Evolutionary conservation across 2,797 vertebrate species (phyloP), one percentile per base, ranked within the genome.

Genomic region (Pterois miles): DNA sequence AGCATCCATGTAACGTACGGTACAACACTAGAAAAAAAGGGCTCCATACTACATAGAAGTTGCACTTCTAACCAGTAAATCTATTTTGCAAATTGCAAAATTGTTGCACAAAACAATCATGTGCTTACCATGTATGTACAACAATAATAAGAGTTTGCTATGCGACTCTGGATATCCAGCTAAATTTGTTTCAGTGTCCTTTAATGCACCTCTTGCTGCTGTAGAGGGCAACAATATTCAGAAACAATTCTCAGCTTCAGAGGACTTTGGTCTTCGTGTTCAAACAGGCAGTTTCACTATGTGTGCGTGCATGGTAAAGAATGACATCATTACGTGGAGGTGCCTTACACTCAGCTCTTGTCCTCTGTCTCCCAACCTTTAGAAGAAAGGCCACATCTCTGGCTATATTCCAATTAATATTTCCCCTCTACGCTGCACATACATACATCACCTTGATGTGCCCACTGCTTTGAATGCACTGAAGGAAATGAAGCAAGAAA

Each of bases 391-490:
- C 69, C 86, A 86, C 67, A 75, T 87, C 77, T 81, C 64, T 31
- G 31, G 63, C 63, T 53, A 58, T 68, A 71, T 80, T 82, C 72
- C 78, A 88, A 87, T 86, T 87, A 87, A 86, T 90, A 87, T 78
- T 84, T 83, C 43, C 73, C 65, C 65, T 80, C 65, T 53, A 2
- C 60, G 43, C 76, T 60, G 33, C 57, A 66, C 60, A 40, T 78
- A 78, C 84, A 92, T 90, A 86, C 71, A 91, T 91, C 90, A 92
- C 78, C 73, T 81, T 86, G 82, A 91, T 88, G 74, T 73, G 54
- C 56, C 66, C 66, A 71, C 71, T 65, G 59, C 80, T 75, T 68
- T 85, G 84, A 85, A 84, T 60, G 72, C 76, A 64, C 63, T 65
- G 80, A 82, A 78, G 80, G 71, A 89, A 88, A 87, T 54, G 76